A percentile compares a stretch with the other conserved stretches of the same genome.
Evolutionary conservation across 2,888 invertebrate genomes (phyloP).

Genomic region (Drosophila acutilabella): DNA sequence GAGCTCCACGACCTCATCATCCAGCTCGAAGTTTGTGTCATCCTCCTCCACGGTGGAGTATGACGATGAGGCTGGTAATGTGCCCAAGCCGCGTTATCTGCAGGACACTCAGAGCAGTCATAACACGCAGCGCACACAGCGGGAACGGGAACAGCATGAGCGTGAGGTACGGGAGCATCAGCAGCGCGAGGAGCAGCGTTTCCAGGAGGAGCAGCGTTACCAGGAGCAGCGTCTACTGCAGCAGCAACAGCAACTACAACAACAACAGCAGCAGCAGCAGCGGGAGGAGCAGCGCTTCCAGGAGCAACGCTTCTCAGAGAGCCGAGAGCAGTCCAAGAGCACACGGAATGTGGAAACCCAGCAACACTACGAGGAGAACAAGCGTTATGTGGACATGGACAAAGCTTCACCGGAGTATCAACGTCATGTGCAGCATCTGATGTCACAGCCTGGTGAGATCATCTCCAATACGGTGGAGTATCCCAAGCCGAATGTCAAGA

Average conservation of each 20-base stretch:
- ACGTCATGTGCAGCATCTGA: constrained; percentile 81
- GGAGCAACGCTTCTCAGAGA: constrained; percentile 70
- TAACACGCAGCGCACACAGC: constrained; percentile 5
- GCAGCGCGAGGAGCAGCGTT: constrained; percentile 14
- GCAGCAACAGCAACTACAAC: constrained; percentile 61
- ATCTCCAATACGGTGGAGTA: constrained; percentile 87
- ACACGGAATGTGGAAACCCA: constrained; percentile 79
- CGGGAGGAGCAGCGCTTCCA: constrained; percentile 54
- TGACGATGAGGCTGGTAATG: constrained; percentile 54
- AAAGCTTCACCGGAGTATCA: constrained; percentile 84
- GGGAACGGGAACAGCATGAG: constrained; percentile 22
- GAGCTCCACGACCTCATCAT: constrained; percentile 83
- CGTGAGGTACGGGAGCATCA: constrained; percentile 5
- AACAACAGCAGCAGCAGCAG: constrained; percentile 79
- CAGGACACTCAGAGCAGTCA: constrained; percentile 54
- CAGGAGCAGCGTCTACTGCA: constrained; percentile 60
- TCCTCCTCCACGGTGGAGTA: constrained; percentile 78
- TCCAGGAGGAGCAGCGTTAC: constrained; percentile 13
- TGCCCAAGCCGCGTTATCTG: constrained; percentile 64
- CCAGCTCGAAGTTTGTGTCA: constrained; percentile 81
- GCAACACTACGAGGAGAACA: constrained; percentile 78
- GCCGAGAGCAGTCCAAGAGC: constrained; percentile 64
- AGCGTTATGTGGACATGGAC: constrained; percentile 83
- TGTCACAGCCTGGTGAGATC: constrained; percentile 85
- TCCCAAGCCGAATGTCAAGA: constrained; percentile 89